Percentiles rank a stretch among this genome's conserved stretches.
These are phyloP conservation scores for Zaprionus africanus DNA, from an alignment of 1,140 invertebrate species.

Conservation along the genomic window DNA sequence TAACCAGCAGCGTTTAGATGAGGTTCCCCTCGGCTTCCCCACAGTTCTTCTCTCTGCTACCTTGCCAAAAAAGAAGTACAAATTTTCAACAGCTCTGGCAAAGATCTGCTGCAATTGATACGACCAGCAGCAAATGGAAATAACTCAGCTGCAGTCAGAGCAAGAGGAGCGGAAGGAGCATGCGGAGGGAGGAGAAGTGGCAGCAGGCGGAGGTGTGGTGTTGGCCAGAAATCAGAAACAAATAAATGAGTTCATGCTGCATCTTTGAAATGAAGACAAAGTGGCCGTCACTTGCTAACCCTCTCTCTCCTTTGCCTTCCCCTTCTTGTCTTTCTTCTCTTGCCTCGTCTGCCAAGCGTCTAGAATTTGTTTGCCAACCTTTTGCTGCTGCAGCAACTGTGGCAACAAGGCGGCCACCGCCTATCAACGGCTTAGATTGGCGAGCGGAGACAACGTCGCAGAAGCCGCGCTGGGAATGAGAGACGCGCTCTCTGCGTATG, in stretches of 20 bases:
- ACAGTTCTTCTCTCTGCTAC: not conserved
- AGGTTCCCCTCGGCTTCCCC: not conserved
- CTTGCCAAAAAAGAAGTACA: slow-evolving; percentile 27
- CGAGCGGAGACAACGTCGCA: slow-evolving; percentile 30
- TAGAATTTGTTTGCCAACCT: slow-evolving; percentile 51
- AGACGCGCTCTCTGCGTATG: slow-evolving; percentile 36
- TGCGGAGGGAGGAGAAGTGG: not conserved
- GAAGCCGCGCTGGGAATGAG: not conserved
- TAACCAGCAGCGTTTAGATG: slow-evolving; percentile 67
- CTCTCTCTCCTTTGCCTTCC: not conserved
- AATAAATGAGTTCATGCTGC: slow-evolving; percentile 81
- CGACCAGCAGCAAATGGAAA: slow-evolving; percentile 61
- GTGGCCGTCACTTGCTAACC: slow-evolving; percentile 52
- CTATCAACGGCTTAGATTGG: slow-evolving; percentile 47
- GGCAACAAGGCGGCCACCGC: slow-evolving; percentile 32
- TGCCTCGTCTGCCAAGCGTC: slow-evolving; percentile 43
- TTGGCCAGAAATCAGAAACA: slow-evolving; percentile 79
- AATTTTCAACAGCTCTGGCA: slow-evolving; percentile 55
- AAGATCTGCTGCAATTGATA: slow-evolving; percentile 71
- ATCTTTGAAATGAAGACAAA: slow-evolving; percentile 81
- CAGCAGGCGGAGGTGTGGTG: slow-evolving; percentile 65
- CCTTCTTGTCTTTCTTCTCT: slow-evolving; percentile 6
- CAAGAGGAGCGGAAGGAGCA: slow-evolving; percentile 1
- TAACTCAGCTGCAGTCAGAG: slow-evolving; percentile 64
- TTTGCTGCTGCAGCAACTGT: not conserved